Conservation (phyloP, 2,113 vertebrate genomes). For the Pica pica region DNA sequence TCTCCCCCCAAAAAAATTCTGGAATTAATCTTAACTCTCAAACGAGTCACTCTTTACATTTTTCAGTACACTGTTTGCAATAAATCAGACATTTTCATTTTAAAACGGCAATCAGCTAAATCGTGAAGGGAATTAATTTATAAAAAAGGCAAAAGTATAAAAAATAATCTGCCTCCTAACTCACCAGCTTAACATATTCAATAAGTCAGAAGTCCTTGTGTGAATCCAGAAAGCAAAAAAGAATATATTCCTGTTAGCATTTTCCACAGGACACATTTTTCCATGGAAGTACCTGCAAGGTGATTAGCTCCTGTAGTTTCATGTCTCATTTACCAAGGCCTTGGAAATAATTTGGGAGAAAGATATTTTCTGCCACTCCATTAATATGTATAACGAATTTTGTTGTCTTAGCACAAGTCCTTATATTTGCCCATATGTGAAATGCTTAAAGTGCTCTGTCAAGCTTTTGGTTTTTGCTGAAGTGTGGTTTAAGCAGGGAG, state of each 20-base stretch:
- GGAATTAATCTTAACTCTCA: slow-evolving; percentile 3
- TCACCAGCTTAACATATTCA: neutral
- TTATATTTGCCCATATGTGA: neutral
- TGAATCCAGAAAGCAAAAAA: neutral
- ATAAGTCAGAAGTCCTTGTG: slow-evolving; percentile 26
- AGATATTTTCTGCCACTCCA: neutral
- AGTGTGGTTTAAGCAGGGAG: neutral
- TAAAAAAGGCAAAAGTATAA: neutral
- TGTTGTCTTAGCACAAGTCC: neutral
- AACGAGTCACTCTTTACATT: neutral
- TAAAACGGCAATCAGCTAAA: slow-evolving; percentile 1
- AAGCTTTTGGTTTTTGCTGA: neutral
- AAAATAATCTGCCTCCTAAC: neutral
- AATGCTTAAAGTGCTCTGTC: neutral
- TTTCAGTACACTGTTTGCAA: neutral
- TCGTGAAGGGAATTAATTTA: neutral
- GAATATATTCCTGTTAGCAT: neutral
- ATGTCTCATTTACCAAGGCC: neutral
- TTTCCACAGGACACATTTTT: slow-evolving; percentile 9
- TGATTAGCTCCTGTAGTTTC: neutral
- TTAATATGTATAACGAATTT: neutral
- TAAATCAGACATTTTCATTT: slow-evolving; percentile 27
- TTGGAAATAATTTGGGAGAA: neutral
- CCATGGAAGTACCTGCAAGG: neutral
- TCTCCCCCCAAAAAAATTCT: neutral